These are phyloP conservation scores for Spea multiplicata DNA, from an alignment of 2,113 vertebrate species.

Conservation along the genomic window DNA sequence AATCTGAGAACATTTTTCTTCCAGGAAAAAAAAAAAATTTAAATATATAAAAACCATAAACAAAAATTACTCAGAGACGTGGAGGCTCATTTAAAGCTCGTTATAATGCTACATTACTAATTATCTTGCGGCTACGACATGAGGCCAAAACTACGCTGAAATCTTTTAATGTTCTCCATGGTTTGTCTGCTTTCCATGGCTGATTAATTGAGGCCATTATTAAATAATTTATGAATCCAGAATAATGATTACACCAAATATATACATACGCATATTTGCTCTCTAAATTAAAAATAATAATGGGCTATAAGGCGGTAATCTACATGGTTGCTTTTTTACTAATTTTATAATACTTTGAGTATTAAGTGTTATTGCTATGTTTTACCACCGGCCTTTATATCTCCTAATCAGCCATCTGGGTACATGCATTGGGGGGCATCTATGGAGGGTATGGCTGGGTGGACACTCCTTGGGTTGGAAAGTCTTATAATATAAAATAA, in stretches of 20 bases:
- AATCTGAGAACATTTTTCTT: neutral
- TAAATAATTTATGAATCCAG: constrained; percentile 33
- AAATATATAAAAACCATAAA: constrained; percentile 9
- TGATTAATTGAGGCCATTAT: constrained; percentile 43
- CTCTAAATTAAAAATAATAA: constrained; percentile 24
- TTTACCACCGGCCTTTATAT: too few relatives aligned
- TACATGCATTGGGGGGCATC: too few relatives aligned
- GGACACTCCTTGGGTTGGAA: too few relatives aligned
- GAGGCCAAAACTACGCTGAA: constrained; percentile 10
- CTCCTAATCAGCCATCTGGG: too few relatives aligned
- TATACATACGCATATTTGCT: constrained; percentile 36
- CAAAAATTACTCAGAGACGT: constrained; percentile 12
- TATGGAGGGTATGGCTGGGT: too few relatives aligned
- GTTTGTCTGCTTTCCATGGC: constrained; percentile 14
- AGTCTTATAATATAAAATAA: too few relatives aligned
- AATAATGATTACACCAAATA: constrained; percentile 40
- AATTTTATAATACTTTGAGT: too few relatives aligned
- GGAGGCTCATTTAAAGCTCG: constrained; percentile 43
- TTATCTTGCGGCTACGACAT: constrained; percentile 19
- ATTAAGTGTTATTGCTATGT: too few relatives aligned
- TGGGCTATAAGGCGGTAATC: neutral
- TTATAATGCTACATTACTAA: constrained; percentile 38
- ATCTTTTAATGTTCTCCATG: constrained; percentile 22
- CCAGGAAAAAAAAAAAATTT: constrained; percentile 4
- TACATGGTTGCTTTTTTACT: neutral